Percentiles rank a stretch among this genome's conserved stretches.
These are phyloP conservation scores for Zhengitettix transpicula DNA, from an alignment of 2,888 invertebrate species.

Conservation along the genomic window DNA sequence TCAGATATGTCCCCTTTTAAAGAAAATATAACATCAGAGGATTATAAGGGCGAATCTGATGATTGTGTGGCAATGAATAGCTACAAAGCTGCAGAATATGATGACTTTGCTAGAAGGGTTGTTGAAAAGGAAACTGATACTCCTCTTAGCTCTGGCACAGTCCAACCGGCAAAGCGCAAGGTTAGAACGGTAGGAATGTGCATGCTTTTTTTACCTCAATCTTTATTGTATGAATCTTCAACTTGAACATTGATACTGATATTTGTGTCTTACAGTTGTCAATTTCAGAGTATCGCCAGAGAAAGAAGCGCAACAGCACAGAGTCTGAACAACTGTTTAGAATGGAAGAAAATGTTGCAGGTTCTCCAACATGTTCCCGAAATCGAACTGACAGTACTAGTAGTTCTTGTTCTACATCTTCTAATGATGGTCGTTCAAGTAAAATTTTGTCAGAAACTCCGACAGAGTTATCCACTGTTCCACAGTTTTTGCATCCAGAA, in stretches of 20 bases:
- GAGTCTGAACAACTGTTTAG: background rate
- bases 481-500: constrained; percentile 12
- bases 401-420: constrained; percentile 33
- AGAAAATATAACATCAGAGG: no score
- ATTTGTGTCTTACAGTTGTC: background rate
- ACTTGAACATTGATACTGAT: background rate
- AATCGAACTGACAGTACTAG: constrained; percentile 34
- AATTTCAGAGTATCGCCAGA: background rate
- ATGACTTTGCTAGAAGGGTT: background rate
- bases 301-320: background rate
- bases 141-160: background rate
- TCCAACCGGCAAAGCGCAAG: background rate
- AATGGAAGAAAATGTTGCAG: background rate
- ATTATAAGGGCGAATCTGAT: background rate
- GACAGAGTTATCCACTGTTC: constrained; percentile 15
- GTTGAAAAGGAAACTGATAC: background rate
- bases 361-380: constrained; percentile 14
- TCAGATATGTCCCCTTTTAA: no score
- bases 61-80: background rate
- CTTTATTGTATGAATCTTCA: background rate
- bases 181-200: background rate
- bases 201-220: background rate
- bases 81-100: background rate
- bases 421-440: constrained; percentile 28
- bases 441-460: constrained; percentile 5